phyloP scores from a whole-genome alignment of 1,140 invertebrate species.

The Agrypnia vestita region DNA sequence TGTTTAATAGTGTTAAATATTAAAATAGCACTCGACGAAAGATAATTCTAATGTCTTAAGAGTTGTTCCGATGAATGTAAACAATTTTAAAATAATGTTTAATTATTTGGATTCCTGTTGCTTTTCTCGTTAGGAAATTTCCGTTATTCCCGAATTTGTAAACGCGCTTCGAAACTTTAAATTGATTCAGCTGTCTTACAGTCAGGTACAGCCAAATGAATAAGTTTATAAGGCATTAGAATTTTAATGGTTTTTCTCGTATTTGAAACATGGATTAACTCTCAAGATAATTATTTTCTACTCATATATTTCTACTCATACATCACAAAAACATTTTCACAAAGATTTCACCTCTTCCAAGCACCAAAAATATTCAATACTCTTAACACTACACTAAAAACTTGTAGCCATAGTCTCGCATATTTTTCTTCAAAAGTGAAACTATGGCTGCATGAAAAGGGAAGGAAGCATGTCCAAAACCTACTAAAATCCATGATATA shows the following conservation, averaged over 20 bases:
- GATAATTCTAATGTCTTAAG: not conserved
- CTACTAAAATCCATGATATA: no score
- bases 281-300: conserved; percentile 21
- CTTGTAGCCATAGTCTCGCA: no score
- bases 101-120: conserved; percentile 28
- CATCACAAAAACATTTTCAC: no score
- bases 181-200: conserved; percentile 36
- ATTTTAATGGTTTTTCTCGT: conserved; percentile 29
- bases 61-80: not conserved
- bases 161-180: conserved; percentile 27
- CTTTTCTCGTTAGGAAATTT: conserved; percentile 23
- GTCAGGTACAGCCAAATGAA: conserved; percentile 6
- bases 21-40: no score
- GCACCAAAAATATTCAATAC: no score
- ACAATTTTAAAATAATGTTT: conserved; percentile 13
- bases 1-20: no score
- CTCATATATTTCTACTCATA: no score
- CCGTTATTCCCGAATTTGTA: conserved; percentile 19
- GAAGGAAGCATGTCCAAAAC: no score
- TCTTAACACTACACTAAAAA: no score
- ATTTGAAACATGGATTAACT: conserved; percentile 9
- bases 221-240: conserved; percentile 18
- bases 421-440: no score
- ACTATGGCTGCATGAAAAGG: no score
- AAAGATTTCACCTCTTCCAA: no score